Evolutionary conservation across 2,113 vertebrate species (phyloP), one percentile per base, ranked within the genome.

Genomic region (Pangasianodon hypophthalmus): DNA sequence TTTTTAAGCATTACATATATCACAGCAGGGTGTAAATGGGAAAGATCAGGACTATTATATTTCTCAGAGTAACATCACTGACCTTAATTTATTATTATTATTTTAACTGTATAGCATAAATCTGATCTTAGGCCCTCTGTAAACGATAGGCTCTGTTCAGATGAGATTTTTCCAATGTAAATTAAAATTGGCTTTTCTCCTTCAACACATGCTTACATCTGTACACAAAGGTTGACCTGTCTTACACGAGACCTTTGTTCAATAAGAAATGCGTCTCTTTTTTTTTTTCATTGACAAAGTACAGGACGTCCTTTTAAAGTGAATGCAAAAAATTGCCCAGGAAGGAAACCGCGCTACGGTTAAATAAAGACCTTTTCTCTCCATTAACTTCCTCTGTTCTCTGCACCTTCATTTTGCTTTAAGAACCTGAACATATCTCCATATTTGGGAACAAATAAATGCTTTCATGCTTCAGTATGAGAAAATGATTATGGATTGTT

Each of bases 341-440:
- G 92, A 94, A 92, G 94, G 93, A 96, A 95, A 92, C 88, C 44
- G 79, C 62, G 79, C 73, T 71, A 86, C 46, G 52, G 92, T 87
- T 88, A 86, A 92, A 92, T 88, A 92, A 92, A 92, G 26, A 46
- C 89, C 73, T 86, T 84, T 84, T 88, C 89, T 88, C 87, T 73
- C 75, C 14, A 80, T 90, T 82, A 67, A 48, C 82, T 85, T 88
- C 88, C 90, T 77, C 24, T 84, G 9, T 46, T 75, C 73, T 91
- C 41, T 18, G 56, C 48, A 86, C 54, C 21, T 90, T 37, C 26
- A 41, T 62, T 86, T 81, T 86, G 46, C 84, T 81, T 2, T 44
- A 2, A 58, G 48, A 58, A 89, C 21, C 67, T 89, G 69, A 54
- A 32, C 18, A 6, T 4, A 32, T 1, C 26, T 87, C 14, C 48